These are phyloP conservation scores for Paratilapia polleni DNA, from an alignment of 2,113 vertebrate genomes.

Conservation along the genomic window DNA sequence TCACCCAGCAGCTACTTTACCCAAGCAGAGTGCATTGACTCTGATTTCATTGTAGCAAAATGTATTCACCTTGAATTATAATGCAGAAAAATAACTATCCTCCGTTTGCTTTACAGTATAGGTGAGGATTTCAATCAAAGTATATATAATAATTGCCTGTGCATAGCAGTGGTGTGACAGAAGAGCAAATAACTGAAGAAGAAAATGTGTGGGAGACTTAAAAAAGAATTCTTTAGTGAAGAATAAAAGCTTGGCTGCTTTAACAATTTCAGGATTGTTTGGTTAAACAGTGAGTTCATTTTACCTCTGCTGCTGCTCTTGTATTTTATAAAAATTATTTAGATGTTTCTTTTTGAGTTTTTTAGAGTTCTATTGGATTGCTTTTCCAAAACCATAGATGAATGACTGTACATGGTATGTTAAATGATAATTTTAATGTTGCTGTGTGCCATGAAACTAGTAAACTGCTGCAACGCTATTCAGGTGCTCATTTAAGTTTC, in stretches of 20 bases:
- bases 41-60: slow-evolving; percentile 10
- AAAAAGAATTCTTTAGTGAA: not conserved
- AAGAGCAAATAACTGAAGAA: slow-evolving; percentile 14
- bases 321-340: not conserved
- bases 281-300: not conserved
- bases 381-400: not conserved
- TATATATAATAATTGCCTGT: not conserved
- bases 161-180: not conserved
- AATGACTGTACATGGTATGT: not conserved
- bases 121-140: slow-evolving; percentile 29
- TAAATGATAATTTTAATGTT: not conserved
- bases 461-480: not conserved
- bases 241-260: not conserved
- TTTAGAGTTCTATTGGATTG: too few species aligned
- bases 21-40: not conserved
- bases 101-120: not conserved
- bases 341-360: not conserved
- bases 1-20: slow-evolving; percentile 33
- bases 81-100: not conserved
- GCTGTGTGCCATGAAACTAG: not conserved
- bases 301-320: not conserved
- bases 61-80: slow-evolving; percentile 16
- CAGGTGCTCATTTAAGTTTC: not conserved
- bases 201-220: slow-evolving; percentile 24
- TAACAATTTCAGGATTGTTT: not conserved